Conservation (phyloP, 2,888 invertebrate genomes). For the Oscheius myriophilus region DNA sequence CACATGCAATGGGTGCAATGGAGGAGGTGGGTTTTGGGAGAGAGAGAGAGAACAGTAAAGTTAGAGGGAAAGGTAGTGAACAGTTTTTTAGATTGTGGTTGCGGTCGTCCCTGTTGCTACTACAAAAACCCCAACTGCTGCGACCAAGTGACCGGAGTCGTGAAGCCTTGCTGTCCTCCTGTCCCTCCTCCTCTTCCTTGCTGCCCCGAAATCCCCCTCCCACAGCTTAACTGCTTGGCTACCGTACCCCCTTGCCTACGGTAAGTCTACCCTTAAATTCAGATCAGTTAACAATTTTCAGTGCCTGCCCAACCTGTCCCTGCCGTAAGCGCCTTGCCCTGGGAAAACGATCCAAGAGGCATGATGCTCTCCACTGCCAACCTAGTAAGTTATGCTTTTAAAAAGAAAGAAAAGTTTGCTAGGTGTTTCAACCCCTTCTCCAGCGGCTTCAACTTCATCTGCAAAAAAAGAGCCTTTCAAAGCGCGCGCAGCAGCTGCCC, state of each 20-base stretch:
- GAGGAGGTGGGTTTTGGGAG: constrained; percentile 34
- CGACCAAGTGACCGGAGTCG: constrained; percentile 38
- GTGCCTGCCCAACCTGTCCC: constrained; percentile 57
- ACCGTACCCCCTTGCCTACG: constrained; percentile 58
- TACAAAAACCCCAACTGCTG: constrained; percentile 62
- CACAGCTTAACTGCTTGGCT: constrained; percentile 44
- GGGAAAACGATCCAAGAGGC: constrained; percentile 48
- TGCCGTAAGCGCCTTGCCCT: constrained; percentile 53
- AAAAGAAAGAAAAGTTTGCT: background rate
- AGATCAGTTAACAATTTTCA: background rate
- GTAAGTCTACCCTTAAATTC: constrained; percentile 7
- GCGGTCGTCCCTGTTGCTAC: constrained; percentile 65
- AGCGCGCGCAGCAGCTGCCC: constrained; percentile 31
- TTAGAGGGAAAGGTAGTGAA: no score
- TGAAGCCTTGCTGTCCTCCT: constrained; percentile 61
- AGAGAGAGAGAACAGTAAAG: no score
- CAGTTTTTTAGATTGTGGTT: constrained; percentile 53
- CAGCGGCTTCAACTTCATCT: background rate
- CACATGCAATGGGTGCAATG: constrained; percentile 45
- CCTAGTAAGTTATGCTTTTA: constrained; percentile 29
- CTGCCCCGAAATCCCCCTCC: constrained; percentile 54
- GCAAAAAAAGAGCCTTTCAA: constrained; percentile 26
- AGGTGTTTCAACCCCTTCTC: background rate
- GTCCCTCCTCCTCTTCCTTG: constrained; percentile 58
- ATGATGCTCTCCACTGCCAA: constrained; percentile 54